Conservation (phyloP, 30 jellyfish, hydroid and myxozoan genomes). For the Nemopilema nomurai region DNA sequence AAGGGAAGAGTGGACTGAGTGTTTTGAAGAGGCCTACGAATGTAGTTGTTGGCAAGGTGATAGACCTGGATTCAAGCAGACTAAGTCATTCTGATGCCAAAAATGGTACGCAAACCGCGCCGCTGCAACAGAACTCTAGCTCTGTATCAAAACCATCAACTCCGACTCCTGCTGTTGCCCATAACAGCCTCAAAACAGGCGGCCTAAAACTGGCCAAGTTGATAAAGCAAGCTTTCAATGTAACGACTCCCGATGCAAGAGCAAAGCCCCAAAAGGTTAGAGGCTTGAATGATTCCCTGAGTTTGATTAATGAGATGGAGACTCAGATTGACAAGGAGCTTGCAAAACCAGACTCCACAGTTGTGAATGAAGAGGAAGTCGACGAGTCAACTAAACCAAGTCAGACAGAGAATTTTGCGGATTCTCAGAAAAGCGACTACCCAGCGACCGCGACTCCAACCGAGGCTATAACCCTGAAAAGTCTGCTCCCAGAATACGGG, state of each 20-base stretch:
- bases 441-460: slow-evolving; percentile 21
- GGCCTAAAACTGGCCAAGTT: slow-evolving; percentile 40
- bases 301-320: slow-evolving; percentile 62
- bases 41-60: background rate
- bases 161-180: background rate
- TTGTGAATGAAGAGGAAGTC: slow-evolving; percentile 16
- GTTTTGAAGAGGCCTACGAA: background rate
- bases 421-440: background rate
- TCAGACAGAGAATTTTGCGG: too few species aligned
- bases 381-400: background rate
- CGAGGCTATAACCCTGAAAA: slow-evolving; percentile 30
- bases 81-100: background rate
- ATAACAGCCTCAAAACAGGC: slow-evolving; percentile 5
- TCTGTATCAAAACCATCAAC: background rate
- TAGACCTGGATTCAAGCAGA: background rate
- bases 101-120: background rate
- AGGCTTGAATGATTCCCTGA: slow-evolving; percentile 54
- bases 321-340: slow-evolving; percentile 60
- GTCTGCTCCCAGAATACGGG: slow-evolving; percentile 66
- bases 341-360: slow-evolving; percentile 20
- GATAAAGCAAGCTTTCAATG: slow-evolving; percentile 13
- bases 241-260: background rate
- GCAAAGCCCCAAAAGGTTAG: slow-evolving; percentile 9
- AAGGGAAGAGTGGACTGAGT: background rate
- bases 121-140: background rate